A percentile compares a stretch with the other conserved stretches of the same genome.
These are phyloP conservation scores for Acanthornis magna DNA, from an alignment of 2,797 vertebrate species.

Conservation along the genomic window DNA sequence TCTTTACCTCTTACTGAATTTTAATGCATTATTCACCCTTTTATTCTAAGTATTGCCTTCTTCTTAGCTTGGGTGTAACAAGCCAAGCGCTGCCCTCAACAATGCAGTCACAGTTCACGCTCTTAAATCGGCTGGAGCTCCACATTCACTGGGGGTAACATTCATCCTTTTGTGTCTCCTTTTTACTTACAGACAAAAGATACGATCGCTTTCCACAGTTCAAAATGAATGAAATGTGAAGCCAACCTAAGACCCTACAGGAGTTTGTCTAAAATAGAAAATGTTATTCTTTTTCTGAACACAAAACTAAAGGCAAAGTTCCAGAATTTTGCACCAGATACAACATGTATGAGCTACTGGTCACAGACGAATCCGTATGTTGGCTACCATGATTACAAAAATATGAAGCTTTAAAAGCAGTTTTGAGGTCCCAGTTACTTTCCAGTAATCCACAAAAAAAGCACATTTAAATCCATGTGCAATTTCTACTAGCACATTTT, in stretches of 20 bases:
- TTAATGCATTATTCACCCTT: background rate
- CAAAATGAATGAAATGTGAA: conserved; percentile 28
- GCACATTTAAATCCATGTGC: background rate
- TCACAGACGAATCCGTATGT: background rate
- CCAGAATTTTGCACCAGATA: background rate
- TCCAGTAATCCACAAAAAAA: background rate
- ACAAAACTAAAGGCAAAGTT: background rate
- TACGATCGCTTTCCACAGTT: background rate
- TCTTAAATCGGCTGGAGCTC: conserved; percentile 12
- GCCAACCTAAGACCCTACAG: conserved; percentile 7
- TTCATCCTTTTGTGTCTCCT: conserved; percentile 21
- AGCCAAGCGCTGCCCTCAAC: conserved; percentile 2
- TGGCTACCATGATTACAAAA: background rate
- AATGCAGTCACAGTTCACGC: conserved; percentile 38
- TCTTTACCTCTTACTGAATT: background rate
- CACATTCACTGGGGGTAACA: conserved; percentile 10
- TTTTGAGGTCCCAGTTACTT: background rate
- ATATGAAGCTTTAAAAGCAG: background rate
- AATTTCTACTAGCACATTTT: background rate
- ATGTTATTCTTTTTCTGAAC: background rate
- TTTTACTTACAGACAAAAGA: conserved; percentile 44
- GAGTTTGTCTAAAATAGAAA: conserved; percentile 19
- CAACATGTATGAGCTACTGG: background rate
- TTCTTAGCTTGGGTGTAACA: background rate
- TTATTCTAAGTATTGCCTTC: background rate